Base-by-base conservation (phyloP, 2,888 invertebrate species). In the Lasioglossum zephyrum region DNA sequence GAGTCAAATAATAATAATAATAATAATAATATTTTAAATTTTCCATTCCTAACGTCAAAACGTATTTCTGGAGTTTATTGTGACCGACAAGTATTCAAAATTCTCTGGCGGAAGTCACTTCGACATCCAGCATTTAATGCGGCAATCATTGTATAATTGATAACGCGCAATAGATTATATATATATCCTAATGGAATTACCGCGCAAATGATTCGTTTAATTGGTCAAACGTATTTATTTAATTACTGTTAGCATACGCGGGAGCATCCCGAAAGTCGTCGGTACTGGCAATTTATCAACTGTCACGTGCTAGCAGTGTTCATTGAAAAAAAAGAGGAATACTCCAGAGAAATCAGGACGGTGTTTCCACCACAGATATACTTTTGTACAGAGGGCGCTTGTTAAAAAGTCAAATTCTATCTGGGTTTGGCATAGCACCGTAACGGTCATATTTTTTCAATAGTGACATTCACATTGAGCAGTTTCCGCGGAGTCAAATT, bases 311-410 rank as follows among this genome's bases (percentile, higher is more conserved):
- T 31, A 63, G 76, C 31, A 26, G 13, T 31, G 73, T 44, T n/a
- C 36, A 18, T 53, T 73, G 57, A n/a, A 18, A 60, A 60, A 60
- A 79, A 72, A 77, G 77, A 72, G 31, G 31, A 70, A 78, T 66
- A 49, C 73, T 78, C 78, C 31, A 66, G 79, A 82, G 81, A 66
- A 82, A 79, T 82, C 79, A 79, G 44, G 13, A 18, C 66, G 49
- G 36, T 73, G 53, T 79, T 39, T 11, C 44, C 47, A 26, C n/a
- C 49, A 41, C 16, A 44, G 41, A 66, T 66, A 49, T 49, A 49
- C 39, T 11, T 72, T 49, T 4, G n/a, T 57, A n/a, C 53, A 31
- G 31, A 6, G 36, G 57, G 8, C 9, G 44, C 18, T 79, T 47
- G 70, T 70, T 72, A 41, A 75, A 75, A 44, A 80, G 26, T 53